Percentiles rank a stretch among this genome's conserved stretches.
phyloP scores from a whole-genome alignment of 2,888 invertebrate species.

The Aphidius colemani region DNA sequence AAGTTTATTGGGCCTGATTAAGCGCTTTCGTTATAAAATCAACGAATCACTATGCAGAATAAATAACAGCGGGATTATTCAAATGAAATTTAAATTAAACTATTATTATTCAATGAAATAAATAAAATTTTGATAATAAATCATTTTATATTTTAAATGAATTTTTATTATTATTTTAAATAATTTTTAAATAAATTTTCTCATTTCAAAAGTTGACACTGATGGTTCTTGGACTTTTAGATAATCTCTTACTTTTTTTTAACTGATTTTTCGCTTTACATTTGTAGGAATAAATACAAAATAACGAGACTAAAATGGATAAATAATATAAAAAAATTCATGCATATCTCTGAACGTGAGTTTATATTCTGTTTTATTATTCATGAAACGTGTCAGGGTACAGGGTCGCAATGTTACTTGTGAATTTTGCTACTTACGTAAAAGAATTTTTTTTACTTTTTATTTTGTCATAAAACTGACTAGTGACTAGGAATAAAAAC shows the following conservation, averaged over 20 bases:
- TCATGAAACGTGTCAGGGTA: constrained; percentile 30
- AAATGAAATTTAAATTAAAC: no score
- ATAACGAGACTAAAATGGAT: constrained; percentile 3
- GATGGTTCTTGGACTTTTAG: no score
- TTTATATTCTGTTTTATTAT: constrained; percentile 30
- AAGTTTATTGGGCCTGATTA: no score
- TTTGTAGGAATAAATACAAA: neutral
- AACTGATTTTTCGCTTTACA: no score
- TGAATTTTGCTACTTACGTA: constrained; percentile 26
- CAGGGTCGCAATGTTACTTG: constrained; percentile 33
- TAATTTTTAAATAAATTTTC: neutral
- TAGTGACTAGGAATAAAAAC: neutral
- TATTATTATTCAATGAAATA: no score
- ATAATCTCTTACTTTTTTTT: no score
- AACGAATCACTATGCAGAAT: no score
- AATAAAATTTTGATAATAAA: no score
- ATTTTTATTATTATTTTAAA: neutral
- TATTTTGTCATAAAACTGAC: constrained; percentile 7
- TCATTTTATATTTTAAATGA: no score
- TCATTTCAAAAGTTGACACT: no score
- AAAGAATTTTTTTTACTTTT: constrained; percentile 16
- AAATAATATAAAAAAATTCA: neutral
- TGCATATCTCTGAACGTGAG: neutral
- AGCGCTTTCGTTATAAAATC: no score
- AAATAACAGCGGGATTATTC: no score